Conservation (phyloP, 2,797 vertebrate genomes). For the Pipistrellus pipistrellus region DNA sequence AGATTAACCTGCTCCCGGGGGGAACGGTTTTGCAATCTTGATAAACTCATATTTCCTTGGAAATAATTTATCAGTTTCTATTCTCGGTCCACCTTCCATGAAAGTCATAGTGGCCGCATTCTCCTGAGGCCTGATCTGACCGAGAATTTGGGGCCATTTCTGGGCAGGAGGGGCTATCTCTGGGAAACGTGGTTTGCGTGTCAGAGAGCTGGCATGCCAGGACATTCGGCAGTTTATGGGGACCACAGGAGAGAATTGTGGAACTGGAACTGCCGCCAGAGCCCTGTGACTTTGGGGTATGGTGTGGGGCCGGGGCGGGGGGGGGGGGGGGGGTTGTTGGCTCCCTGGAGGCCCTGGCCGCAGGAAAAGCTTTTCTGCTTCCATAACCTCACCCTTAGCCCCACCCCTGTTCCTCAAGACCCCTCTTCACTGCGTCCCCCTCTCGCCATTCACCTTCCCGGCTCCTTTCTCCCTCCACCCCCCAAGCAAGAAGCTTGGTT, state of each 20-base stretch:
- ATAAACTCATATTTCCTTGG: conserved; percentile 17
- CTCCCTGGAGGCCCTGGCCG: not conserved
- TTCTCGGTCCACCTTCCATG: not conserved
- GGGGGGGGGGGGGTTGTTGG: accelerated
- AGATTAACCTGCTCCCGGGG: not conserved
- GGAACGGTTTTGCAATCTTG: conserved; percentile 17
- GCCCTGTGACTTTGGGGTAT: not conserved
- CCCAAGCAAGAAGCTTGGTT: not conserved
- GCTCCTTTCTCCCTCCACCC: not conserved
- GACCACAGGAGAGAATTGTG: not conserved
- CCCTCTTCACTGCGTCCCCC: too few species aligned
- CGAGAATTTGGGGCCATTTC: not conserved
- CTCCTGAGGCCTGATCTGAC: not conserved
- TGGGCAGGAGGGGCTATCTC: not conserved
- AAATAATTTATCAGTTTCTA: conserved; percentile 23
- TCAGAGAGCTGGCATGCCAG: not conserved
- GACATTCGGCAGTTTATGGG: not conserved
- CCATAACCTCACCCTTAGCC: not conserved
- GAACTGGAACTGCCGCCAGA: not conserved
- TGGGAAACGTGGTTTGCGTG: not conserved
- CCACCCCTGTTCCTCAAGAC: not conserved
- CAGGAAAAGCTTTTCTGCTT: not conserved
- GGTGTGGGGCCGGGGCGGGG: not conserved
- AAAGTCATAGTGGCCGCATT: conserved; percentile 15
- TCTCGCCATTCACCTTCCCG: not conserved